These are phyloP conservation scores for Dufourea novaeangliae DNA, from an alignment of 1,140 invertebrate genomes.

Conservation along the genomic window DNA sequence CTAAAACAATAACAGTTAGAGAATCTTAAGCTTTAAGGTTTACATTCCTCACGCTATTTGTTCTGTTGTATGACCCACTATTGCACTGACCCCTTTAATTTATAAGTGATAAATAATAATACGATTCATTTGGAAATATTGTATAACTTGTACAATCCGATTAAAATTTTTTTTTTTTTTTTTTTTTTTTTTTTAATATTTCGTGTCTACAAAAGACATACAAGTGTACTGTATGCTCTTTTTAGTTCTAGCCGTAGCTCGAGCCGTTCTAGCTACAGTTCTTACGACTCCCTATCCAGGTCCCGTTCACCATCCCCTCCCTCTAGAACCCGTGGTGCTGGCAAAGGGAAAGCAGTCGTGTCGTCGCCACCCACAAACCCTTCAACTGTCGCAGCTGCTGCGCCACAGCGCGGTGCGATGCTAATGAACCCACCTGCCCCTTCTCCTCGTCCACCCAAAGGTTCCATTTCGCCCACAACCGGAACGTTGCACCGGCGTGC, in stretches of 20 bases:
- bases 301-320: conserved; percentile 82
- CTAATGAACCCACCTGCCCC: conserved; percentile 88
- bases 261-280: conserved; percentile 82
- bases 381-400: conserved; percentile 55
- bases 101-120: too few relatives aligned
- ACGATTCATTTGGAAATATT: too few relatives aligned
- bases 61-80: too few relatives aligned
- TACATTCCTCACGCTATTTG: too few relatives aligned
- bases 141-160: too few relatives aligned
- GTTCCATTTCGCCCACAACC: conserved; percentile 75
- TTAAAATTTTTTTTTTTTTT: conserved; percentile 17
- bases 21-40: too few relatives aligned
- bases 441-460: conserved; percentile 78
- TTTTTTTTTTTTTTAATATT: conserved; percentile 13
- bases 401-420: conserved; percentile 81
- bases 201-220: conserved; percentile 20
- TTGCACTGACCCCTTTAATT: too few relatives aligned
- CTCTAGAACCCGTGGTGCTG: conserved; percentile 74
- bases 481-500: conserved; percentile 77
- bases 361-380: conserved; percentile 67
- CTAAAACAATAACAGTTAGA: too few relatives aligned
- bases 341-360: conserved; percentile 74
- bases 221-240: conserved; percentile 61
- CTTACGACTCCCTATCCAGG: conserved; percentile 83
- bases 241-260: conserved; percentile 82